phyloP scores from a whole-genome alignment of 2,113 vertebrate species.

The Brienomyrus longianalis region DNA sequence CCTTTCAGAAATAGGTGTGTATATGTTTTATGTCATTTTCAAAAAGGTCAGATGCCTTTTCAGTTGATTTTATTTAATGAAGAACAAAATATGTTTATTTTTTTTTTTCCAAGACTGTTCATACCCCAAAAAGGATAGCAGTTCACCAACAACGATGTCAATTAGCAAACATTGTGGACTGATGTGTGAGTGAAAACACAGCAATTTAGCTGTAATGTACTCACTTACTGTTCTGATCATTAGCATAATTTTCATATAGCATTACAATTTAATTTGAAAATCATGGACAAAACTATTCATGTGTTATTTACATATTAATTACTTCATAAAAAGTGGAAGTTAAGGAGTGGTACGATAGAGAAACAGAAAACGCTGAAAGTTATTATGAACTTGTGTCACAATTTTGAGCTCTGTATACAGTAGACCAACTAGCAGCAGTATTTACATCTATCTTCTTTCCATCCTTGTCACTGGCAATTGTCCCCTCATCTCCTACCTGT shows the following conservation, averaged over 20 bases:
- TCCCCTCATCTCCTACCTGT: not conserved
- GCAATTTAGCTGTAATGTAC: not conserved
- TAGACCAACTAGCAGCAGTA: not conserved
- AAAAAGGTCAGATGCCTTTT: not conserved
- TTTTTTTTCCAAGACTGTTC: not conserved
- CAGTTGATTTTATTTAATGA: not conserved
- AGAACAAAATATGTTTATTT: not conserved
- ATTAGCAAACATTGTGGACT: not conserved
- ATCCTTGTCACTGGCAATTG: not conserved
- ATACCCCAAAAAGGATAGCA: not conserved
- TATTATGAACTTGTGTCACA: not conserved
- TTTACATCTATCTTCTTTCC: not conserved
- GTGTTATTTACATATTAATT: not conserved
- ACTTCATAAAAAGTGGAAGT: not conserved
- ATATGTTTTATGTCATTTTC: not conserved
- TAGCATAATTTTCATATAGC: not conserved
- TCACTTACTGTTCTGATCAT: not conserved
- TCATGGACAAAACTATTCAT: not conserved
- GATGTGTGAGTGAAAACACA: not conserved
- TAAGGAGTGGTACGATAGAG: not conserved
- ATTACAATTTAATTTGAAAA: not conserved
- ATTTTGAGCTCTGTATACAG: not conserved
- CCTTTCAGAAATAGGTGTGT: not conserved
- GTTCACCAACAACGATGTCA: not conserved
- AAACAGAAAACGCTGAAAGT: not conserved